Conservation (phyloP, 2,113 vertebrate species). For the Ariopsis seemanni region DNA sequence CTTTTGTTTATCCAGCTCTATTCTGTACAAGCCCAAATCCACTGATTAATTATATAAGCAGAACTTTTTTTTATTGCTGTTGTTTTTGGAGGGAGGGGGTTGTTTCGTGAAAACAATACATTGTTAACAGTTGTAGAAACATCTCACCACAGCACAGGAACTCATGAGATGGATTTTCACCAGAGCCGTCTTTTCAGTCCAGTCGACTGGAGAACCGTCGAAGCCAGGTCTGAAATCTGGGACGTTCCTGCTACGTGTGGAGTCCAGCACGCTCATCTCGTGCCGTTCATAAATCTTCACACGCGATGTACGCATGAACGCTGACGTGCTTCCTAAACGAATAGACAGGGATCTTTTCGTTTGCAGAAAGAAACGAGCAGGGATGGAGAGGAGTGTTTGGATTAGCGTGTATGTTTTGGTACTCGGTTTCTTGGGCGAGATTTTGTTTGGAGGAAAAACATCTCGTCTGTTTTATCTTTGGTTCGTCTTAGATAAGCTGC, state of each 20-base stretch:
- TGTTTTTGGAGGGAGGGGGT: too few species aligned
- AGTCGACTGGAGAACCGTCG: not conserved
- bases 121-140: not conserved
- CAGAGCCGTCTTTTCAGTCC: not conserved
- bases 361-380: conserved; percentile 19
- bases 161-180: not conserved
- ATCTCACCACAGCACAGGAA: not conserved
- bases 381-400: conserved; percentile 43
- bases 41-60: not conserved
- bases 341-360: not conserved
- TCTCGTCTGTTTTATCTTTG: conserved; percentile 34
- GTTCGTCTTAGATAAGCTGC: conserved; percentile 67
- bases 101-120: too few species aligned
- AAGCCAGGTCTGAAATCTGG: not conserved
- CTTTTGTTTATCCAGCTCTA: too few species aligned
- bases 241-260: not conserved
- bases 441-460: conserved; percentile 63
- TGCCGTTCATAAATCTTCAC: not conserved
- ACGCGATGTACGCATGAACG: not conserved
- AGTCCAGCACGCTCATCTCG: not conserved
- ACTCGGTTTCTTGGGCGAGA: conserved; percentile 60
- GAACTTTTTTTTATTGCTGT: too few species aligned
- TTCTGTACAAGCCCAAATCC: not conserved
- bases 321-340: not conserved
- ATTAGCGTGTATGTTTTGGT: conserved; percentile 53